Conservation (phyloP, 92 coral and sea anemone species). For the Muricea muricata region DNA sequence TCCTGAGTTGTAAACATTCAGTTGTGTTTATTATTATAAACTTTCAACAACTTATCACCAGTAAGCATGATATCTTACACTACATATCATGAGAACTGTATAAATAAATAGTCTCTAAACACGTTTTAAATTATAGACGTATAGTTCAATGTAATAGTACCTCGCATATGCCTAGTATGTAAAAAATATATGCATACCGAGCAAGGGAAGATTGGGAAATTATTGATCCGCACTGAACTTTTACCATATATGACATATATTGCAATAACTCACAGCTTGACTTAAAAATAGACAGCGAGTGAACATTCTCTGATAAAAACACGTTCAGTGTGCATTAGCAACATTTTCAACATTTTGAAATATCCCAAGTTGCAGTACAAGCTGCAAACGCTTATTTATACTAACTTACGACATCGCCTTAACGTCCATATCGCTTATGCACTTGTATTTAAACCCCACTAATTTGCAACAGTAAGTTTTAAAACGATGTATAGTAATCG, state of each 20-base stretch:
- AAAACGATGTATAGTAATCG: not conserved
- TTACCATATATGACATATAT: not conserved
- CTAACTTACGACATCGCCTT: not conserved
- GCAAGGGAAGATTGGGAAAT: not conserved
- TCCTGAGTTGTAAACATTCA: not conserved
- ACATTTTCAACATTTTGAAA: not conserved
- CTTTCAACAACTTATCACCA: conserved; percentile 21
- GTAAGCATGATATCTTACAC: conserved; percentile 9
- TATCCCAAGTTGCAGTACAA: not conserved
- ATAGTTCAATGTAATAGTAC: not conserved
- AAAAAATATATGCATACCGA: not conserved
- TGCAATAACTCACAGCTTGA: not conserved
- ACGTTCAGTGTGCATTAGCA: too few relatives aligned
- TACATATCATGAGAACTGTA: not conserved
- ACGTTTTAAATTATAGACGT: conserved; percentile 4
- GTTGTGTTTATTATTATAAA: conserved; percentile 9
- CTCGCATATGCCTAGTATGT: not conserved
- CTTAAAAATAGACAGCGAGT: not conserved
- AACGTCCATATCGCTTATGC: not conserved
- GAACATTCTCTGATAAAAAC: too few relatives aligned
- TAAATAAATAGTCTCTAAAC: conserved; percentile 1
- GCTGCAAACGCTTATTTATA: too few relatives aligned
- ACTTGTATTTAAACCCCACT: not conserved
- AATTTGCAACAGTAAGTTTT: not conserved
- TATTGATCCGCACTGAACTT: not conserved